phyloP scores from a whole-genome alignment of 2,888 invertebrate species.

The Acrobasis repandana region DNA sequence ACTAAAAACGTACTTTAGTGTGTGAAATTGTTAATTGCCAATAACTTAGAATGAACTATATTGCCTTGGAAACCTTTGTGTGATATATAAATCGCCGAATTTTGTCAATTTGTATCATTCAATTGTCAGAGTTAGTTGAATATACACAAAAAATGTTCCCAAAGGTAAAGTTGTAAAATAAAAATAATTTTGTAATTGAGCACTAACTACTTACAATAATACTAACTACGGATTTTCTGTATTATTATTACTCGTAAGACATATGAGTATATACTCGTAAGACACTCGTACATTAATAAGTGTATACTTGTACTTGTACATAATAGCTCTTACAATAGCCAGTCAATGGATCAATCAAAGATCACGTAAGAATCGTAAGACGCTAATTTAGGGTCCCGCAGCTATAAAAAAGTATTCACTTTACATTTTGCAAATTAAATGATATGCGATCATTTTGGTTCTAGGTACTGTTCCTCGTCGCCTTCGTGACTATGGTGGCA shows the following conservation, averaged over 20 bases:
- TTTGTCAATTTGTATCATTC: constrained; percentile 42
- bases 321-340: no score
- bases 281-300: no score
- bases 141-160: constrained; percentile 7
- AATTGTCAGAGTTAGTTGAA: not conserved
- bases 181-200: not conserved
- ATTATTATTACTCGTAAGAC: no score
- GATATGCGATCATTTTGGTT: constrained; percentile 13
- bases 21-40: constrained; percentile 34
- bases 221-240: no score
- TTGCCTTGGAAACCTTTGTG: constrained; percentile 39
- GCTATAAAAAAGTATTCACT: no score
- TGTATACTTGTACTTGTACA: no score
- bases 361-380: no score
- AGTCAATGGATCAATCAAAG: no score
- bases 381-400: no score
- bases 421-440: no score
- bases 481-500: constrained; percentile 27
- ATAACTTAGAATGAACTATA: constrained; percentile 39
- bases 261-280: no score
- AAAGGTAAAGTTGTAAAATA: constrained; percentile 11
- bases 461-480: constrained; percentile 34
- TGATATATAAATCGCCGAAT: constrained; percentile 48
- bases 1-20: constrained; percentile 23
- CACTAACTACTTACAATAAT: no score